These are phyloP conservation scores for Podiceps cristatus DNA, from an alignment of 2,113 vertebrate species.

Conservation along the genomic window DNA sequence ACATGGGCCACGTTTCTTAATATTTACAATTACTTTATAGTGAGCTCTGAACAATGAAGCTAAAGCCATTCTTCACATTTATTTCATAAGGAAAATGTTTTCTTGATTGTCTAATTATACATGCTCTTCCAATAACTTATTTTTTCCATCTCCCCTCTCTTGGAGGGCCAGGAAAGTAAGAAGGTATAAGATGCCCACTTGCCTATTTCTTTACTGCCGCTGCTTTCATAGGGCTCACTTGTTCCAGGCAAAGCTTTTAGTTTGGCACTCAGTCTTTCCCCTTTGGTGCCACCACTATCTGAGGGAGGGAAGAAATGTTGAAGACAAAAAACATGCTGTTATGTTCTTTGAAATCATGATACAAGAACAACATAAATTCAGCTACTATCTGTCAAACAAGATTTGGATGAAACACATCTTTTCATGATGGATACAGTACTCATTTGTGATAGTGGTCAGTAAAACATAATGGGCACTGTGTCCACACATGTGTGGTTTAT, in stretches of 20 bases:
- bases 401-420: not conserved
- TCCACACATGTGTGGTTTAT: not conserved
- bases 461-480: conserved; percentile 18
- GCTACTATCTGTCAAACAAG: conserved; percentile 33
- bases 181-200: conserved; percentile 57
- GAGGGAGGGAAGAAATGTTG: not conserved
- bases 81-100: not conserved
- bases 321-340: conserved; percentile 5
- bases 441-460: not conserved
- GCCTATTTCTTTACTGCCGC: conserved; percentile 88
- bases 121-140: not conserved
- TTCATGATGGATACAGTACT: conserved; percentile 13
- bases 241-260: conserved; percentile 86
- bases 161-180: not conserved
- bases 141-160: not conserved
- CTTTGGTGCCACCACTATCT: conserved; percentile 86
- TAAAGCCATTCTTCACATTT: not conserved
- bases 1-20: not conserved
- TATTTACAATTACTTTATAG: not conserved
- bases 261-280: conserved; percentile 86
- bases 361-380: conserved; percentile 4
- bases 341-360: not conserved
- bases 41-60: not conserved
- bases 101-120: not conserved
- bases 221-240: conserved; percentile 90